Conservation (phyloP, 2,797 vertebrate genomes). For the Fistularia commersonii region DNA sequence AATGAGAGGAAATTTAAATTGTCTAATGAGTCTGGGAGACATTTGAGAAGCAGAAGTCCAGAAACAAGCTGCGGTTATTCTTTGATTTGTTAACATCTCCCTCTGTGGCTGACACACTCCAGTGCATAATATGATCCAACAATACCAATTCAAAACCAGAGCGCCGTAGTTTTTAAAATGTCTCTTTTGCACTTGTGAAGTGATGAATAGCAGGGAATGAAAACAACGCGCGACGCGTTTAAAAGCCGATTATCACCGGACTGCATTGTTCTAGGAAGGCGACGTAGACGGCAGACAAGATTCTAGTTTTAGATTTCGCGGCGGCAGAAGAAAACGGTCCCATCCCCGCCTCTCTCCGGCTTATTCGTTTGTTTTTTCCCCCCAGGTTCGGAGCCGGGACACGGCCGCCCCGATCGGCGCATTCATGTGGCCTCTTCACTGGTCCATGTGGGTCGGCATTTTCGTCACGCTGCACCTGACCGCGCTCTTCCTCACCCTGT, state of each 20-base stretch:
- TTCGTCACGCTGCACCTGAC: constrained; percentile 91
- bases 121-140: constrained; percentile 33
- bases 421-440: constrained; percentile 96
- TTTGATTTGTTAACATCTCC: constrained; percentile 45
- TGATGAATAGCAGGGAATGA: constrained; percentile 17
- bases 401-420: constrained; percentile 88
- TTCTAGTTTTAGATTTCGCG: not conserved
- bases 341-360: not conserved
- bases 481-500: constrained; percentile 92
- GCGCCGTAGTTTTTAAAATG: constrained; percentile 19
- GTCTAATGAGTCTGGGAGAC: constrained; percentile 34
- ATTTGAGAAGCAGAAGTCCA: constrained; percentile 22
- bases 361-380: constrained; percentile 6
- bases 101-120: constrained; percentile 33
- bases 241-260: not conserved
- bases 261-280: not conserved
- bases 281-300: not conserved
- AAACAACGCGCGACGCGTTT: constrained; percentile 14
- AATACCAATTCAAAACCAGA: constrained; percentile 32
- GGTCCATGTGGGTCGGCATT: constrained; percentile 96
- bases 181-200: constrained; percentile 15
- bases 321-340: not conserved
- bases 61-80: constrained; percentile 24
- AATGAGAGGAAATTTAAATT: constrained; percentile 29
- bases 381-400: constrained; percentile 82